These are phyloP conservation scores for Habrosyne pyritoides DNA, from an alignment of 2,888 invertebrate species.

Conservation along the genomic window DNA sequence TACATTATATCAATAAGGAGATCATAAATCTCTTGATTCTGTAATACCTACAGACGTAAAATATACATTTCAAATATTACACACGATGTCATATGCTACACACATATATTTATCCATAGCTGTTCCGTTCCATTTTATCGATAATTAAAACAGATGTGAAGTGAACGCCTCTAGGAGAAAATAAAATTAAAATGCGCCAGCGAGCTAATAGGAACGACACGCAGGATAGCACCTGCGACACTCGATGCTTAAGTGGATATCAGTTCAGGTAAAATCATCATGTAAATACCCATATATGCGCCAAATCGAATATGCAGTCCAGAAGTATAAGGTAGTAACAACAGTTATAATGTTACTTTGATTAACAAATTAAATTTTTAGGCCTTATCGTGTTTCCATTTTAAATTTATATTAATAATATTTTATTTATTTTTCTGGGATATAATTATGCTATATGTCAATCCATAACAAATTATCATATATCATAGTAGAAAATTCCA, in stretches of 20 bases:
- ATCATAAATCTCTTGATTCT: too few relatives aligned
- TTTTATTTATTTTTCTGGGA: too few relatives aligned
- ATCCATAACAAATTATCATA: too few relatives aligned
- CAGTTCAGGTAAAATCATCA: neutral
- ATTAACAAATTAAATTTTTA: neutral
- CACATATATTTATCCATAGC: neutral
- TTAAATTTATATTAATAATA: too few relatives aligned
- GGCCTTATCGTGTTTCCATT: neutral
- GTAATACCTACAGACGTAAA: too few relatives aligned
- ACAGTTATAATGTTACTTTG: neutral
- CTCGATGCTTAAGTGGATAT: conserved; percentile 8
- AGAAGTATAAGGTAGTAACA: neutral
- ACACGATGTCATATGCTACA: neutral
- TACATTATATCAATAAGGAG: too few relatives aligned
- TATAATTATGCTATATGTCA: too few relatives aligned
- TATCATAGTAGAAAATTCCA: too few relatives aligned
- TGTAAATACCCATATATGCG: neutral
- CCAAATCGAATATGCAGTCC: neutral
- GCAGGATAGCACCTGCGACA: conserved; percentile 43
- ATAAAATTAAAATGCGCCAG: conserved; percentile 68
- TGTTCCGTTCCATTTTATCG: conserved; percentile 32
- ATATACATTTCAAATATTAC: neutral
- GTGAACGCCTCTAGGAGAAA: conserved; percentile 42
- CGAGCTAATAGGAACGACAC: conserved; percentile 23
- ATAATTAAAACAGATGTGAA: conserved; percentile 58